phyloP scores from a whole-genome alignment of 2,113 vertebrate species.

The Pitta sordida region DNA sequence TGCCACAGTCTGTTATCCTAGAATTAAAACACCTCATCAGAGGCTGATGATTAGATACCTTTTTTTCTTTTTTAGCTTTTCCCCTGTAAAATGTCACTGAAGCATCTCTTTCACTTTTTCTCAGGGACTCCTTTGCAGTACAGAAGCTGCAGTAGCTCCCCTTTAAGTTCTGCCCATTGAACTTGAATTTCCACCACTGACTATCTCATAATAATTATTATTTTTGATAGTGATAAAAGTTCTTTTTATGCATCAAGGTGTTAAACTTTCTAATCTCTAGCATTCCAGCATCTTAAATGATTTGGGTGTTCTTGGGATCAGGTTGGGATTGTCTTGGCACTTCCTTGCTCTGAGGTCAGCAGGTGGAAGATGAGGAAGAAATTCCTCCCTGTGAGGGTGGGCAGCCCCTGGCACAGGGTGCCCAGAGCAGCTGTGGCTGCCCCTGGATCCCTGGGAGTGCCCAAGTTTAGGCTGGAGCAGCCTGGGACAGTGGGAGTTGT shows the following conservation, averaged over 20 bases:
- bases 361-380: neutral
- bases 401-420: neutral
- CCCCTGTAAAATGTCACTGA: neutral
- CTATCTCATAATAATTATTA: neutral
- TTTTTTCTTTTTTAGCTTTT: neutral
- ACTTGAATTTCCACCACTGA: neutral
- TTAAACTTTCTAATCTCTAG: neutral
- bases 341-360: rapidly evolving
- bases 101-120: neutral
- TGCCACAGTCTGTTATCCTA: neutral
- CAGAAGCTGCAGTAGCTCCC: neutral
- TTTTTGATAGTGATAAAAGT: neutral
- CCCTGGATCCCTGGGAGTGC: rapidly evolving
- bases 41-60: neutral
- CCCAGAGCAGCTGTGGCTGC: neutral
- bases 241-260: neutral
- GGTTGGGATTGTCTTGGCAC: neutral
- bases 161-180: neutral
- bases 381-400: neutral
- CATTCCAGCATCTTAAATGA: neutral
- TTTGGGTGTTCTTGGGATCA: neutral
- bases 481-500: neutral
- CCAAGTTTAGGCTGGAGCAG: too few species aligned
- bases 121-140: neutral
- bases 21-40: constrained; percentile 11